These are phyloP conservation scores for Digitonthophagus gazella DNA, from an alignment of 2,888 invertebrate species.

Conservation along the genomic window DNA sequence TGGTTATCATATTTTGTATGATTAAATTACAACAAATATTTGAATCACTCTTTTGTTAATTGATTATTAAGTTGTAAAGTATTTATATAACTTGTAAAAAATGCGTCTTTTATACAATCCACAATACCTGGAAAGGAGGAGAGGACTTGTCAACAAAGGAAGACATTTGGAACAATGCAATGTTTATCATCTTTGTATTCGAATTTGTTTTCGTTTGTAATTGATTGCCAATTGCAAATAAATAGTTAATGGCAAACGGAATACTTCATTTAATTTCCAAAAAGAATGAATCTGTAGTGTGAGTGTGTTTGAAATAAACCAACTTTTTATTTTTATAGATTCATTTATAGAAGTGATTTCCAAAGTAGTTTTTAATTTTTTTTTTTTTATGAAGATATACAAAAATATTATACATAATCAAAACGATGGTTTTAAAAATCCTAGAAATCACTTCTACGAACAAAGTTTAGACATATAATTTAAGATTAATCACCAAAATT, in stretches of 20 bases:
- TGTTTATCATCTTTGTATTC: constrained; percentile 1
- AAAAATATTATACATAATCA: no score
- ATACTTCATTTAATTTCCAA: constrained; percentile 29
- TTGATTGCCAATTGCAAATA: constrained; percentile 25
- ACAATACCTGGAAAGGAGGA: not conserved
- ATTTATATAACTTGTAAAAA: constrained; percentile 8
- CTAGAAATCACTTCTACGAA: no score
- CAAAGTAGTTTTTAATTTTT: no score
- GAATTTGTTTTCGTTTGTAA: constrained; percentile 9
- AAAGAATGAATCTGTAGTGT: constrained; percentile 13
- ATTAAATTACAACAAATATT: no score
- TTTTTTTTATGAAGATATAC: no score
- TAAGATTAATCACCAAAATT: no score
- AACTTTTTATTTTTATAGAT: constrained; percentile 11
- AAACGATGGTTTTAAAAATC: no score
- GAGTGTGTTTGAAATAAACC: not conserved
- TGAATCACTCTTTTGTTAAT: no score
- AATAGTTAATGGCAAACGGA: constrained; percentile 23
- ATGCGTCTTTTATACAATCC: not conserved
- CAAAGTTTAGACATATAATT: no score
- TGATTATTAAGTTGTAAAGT: not conserved
- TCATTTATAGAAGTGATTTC: no score
- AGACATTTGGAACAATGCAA: not conserved
- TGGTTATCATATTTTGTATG: no score
- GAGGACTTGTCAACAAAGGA: not conserved